These are phyloP conservation scores for Pelobates fuscus DNA, from an alignment of 2,113 vertebrate genomes.

Conservation along the genomic window DNA sequence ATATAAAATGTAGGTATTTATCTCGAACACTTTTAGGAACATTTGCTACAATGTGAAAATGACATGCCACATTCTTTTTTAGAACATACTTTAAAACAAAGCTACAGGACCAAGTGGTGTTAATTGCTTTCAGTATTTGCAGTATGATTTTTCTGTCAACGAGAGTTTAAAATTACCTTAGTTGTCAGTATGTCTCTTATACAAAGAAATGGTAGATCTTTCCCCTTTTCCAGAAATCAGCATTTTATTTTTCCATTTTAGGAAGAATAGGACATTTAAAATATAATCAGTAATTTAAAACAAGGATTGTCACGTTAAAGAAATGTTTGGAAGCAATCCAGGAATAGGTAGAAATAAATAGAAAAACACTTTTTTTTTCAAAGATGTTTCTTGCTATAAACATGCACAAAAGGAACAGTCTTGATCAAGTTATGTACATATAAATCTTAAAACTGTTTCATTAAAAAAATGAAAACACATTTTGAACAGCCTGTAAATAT, in stretches of 20 bases:
- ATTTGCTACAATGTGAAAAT: slow-evolving; percentile 35
- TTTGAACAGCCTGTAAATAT: too few species aligned
- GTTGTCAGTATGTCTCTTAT: not conserved
- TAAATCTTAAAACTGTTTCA: too few species aligned
- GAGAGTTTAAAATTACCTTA: not conserved
- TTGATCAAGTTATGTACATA: too few species aligned
- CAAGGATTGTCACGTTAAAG: slow-evolving; percentile 5
- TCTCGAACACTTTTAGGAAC: too few species aligned
- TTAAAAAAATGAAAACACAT: too few species aligned
- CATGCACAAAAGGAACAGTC: slow-evolving; percentile 26
- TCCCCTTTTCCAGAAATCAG: slow-evolving; percentile 4
- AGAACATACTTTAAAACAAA: slow-evolving; percentile 14
- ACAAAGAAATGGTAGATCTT: slow-evolving; percentile 7
- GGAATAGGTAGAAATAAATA: slow-evolving; percentile 1
- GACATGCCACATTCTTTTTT: slow-evolving; percentile 21
- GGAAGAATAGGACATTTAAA: slow-evolving; percentile 17
- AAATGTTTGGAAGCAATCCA: slow-evolving; percentile 27
- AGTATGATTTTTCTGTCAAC: slow-evolving; percentile 9
- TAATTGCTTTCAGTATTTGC: slow-evolving; percentile 28
- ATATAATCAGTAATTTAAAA: slow-evolving; percentile 13
- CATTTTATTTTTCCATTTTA: not conserved
- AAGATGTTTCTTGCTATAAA: slow-evolving; percentile 24
- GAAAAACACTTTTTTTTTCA: slow-evolving; percentile 12
- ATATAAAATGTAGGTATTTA: too few species aligned
- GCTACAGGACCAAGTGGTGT: slow-evolving; percentile 29